A percentile compares a stretch with the other conserved stretches of the same genome.
phyloP scores from a whole-genome alignment of 2,113 vertebrate species.

The Clupea harengus region DNA sequence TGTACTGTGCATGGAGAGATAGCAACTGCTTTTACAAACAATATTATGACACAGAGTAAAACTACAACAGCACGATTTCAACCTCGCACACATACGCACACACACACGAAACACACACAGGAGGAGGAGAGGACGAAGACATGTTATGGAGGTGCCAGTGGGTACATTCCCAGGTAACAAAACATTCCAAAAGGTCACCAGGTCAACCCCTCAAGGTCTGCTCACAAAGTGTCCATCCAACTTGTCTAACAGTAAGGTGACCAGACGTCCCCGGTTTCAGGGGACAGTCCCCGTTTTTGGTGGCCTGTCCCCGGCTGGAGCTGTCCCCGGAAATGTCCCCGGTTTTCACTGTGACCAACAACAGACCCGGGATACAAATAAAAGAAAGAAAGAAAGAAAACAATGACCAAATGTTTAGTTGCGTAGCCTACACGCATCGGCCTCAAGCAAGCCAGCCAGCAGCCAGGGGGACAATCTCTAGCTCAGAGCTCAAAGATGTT shows the following conservation, averaged over 20 bases:
- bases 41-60: not conserved
- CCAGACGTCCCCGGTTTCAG: too few species aligned
- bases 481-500: too few species aligned
- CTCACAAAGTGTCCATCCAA: slow-evolving; percentile 19
- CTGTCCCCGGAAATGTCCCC: too few species aligned
- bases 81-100: not conserved
- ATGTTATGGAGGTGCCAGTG: not conserved
- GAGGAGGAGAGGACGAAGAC: not conserved
- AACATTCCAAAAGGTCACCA: slow-evolving; percentile 3
- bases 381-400: too few species aligned
- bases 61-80: not conserved
- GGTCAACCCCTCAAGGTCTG: not conserved
- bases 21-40: not conserved
- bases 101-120: not conserved
- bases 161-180: not conserved
- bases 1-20: not conserved
- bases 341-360: too few species aligned
- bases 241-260: not conserved
- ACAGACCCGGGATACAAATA: too few species aligned
- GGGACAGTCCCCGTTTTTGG: too few species aligned
- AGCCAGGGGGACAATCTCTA: too few species aligned
- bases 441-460: too few species aligned
- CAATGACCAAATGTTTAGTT: too few species aligned
- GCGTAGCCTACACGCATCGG: too few species aligned
- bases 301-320: too few species aligned